These are phyloP conservation scores for Zaprionus lachaisei DNA, from an alignment of 1,140 invertebrate species.

Conservation along the genomic window DNA sequence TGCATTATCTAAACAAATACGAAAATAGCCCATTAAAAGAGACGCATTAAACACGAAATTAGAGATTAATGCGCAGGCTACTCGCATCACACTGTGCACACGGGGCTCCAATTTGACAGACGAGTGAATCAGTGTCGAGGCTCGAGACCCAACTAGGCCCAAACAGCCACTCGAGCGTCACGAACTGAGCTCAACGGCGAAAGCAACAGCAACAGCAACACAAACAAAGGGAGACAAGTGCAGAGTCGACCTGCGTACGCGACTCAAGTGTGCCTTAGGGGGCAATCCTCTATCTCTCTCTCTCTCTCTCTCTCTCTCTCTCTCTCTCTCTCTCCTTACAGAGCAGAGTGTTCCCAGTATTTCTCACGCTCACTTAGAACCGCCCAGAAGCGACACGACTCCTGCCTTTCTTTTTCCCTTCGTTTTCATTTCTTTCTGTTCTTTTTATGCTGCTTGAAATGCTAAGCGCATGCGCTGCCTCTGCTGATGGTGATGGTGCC, in stretches of 20 bases:
- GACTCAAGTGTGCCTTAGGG: slow-evolving; percentile 22
- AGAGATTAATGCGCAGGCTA: slow-evolving; percentile 56
- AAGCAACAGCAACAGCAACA: slow-evolving; percentile 16
- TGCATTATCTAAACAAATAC: slow-evolving; percentile 82
- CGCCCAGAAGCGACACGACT: slow-evolving; percentile 34
- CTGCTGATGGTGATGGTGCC: background rate
- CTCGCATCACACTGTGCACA: slow-evolving; percentile 37
- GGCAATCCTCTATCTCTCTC: background rate
- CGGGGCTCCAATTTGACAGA: slow-evolving; percentile 66
- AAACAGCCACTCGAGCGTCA: slow-evolving; percentile 13
- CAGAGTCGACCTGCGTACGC: slow-evolving; percentile 15
- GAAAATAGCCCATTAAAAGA: slow-evolving; percentile 76
- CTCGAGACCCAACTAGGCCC: background rate
- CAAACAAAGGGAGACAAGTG: slow-evolving; percentile 23
- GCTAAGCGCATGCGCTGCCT: slow-evolving; percentile 51
- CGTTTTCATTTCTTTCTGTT: slow-evolving; percentile 18
- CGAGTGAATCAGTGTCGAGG: slow-evolving; percentile 32
- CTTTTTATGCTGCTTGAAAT: slow-evolving; percentile 46
- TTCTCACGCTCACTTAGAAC: slow-evolving; percentile 45
- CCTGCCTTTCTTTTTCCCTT: slow-evolving; percentile 19
- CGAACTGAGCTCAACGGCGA: slow-evolving; percentile 29
- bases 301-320: background rate
- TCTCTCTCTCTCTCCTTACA: no score
- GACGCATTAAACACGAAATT: slow-evolving; percentile 66
- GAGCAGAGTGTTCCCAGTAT: slow-evolving; percentile 60